Evolutionary conservation across 2,797 vertebrate species (phyloP).

Genomic region (Brachyrhaphis roseni): DNA sequence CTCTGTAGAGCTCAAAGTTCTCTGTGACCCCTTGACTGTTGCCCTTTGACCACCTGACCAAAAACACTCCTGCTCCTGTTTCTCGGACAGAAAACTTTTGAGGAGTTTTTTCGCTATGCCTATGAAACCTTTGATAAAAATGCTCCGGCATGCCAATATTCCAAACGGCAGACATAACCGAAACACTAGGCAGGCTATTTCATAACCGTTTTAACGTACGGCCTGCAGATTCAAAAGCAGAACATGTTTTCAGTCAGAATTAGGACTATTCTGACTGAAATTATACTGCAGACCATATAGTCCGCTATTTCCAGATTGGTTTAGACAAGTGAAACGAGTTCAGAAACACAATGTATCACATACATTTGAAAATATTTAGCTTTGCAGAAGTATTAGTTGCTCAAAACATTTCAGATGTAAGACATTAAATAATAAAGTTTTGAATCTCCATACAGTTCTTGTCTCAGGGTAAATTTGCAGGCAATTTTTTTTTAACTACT

Average conservation of each 20-base stretch:
- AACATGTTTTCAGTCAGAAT: neutral
- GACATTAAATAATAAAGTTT: neutral
- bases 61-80: neutral
- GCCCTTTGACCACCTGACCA: conserved; percentile 30
- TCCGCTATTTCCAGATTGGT: neutral
- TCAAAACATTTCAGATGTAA: neutral
- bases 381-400: neutral
- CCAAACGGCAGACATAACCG: neutral
- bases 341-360: neutral
- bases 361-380: neutral
- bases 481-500: neutral
- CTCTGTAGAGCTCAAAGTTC: conserved; percentile 21
- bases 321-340: neutral
- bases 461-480: neutral
- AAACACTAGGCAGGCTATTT: neutral
- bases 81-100: conserved; percentile 9
- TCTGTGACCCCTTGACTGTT: conserved; percentile 45
- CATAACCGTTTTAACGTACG: neutral
- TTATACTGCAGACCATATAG: neutral
- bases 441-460: neutral
- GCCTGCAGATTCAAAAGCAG: neutral
- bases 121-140: neutral
- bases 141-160: neutral
- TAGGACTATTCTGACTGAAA: too few species aligned
- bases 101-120: neutral